Base-by-base conservation (phyloP, 2,797 vertebrate species). In the Propithecus deckenii region DNA sequence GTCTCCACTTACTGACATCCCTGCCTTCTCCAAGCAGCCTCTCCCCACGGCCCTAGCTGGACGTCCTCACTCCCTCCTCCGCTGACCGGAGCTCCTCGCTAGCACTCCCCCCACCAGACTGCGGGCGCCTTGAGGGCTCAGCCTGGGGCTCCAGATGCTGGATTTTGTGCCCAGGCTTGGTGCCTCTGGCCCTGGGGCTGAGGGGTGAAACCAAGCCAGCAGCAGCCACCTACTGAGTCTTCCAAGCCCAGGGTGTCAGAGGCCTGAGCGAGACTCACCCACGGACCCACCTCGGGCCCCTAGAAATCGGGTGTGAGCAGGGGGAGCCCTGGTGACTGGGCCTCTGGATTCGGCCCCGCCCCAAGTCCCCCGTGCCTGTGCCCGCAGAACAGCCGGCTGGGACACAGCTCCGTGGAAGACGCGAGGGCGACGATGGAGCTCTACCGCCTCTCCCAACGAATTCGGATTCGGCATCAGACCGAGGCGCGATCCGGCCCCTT, bases 361-460 rank as follows among this genome's bases (percentile, higher is more conserved):
- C 32, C 13, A 22, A 5, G 28, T 2, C n/a, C 35, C 43, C 41
- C 32, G 32, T 71, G 20, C 61, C 15, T 92, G 11, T 88, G 67
- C 86, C 92, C 78, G 18, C 97, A 98, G 97, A 61, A 80, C 57
- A 94, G 86, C 52, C 12, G 1, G 4, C 28, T 2, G 0, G 98
- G 97, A 28, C 97, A 98, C 93, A 98, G 87, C 94, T 98, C 97
- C 0, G 97, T 98, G 93, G 98, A 96, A 94, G 94, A 95, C 0
- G 94, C 65, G 0, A 91, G 13, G 67, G 90, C 90, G 1, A 22
- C 96, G 0, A 74, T 89, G 93, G 90, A 94, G n/a, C 80, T 93
- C 65, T 97, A 98, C 4, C 75, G 1, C 2, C 35, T 95, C 81
- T 96, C 92, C 6, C 76, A 4, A 59, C 41, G 10, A 5, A 75